phyloP scores from a whole-genome alignment of 2,113 vertebrate species.

The Colius striatus region DNA sequence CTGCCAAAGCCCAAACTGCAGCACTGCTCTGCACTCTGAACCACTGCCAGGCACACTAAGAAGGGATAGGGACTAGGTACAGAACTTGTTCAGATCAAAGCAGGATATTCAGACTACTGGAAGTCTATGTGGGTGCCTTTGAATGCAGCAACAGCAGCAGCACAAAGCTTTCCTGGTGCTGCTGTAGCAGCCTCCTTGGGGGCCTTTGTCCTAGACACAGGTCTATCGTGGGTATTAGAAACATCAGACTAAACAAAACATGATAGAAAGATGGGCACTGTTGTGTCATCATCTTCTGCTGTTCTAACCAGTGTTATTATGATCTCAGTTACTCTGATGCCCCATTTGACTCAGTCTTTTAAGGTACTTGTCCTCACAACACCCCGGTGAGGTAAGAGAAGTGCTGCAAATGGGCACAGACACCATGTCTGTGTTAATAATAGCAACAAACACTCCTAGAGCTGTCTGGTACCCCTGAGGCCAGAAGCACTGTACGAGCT shows the following conservation, averaged over 20 bases:
- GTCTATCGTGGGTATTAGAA: not conserved
- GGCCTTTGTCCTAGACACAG: not conserved
- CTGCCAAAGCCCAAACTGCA: not conserved
- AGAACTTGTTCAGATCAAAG: not conserved
- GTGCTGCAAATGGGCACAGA: not conserved
- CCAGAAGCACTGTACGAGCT: not conserved
- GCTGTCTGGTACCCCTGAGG: not conserved
- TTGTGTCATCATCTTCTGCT: conserved; percentile 7
- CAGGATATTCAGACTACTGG: not conserved
- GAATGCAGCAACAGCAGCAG: not conserved
- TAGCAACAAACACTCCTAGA: not conserved
- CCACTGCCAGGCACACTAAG: not conserved
- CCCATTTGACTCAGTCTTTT: not conserved
- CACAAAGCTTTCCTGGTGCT: not conserved
- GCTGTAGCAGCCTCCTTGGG: not conserved
- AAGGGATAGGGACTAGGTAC: not conserved
- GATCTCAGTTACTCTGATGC: not conserved
- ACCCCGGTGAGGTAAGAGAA: not conserved
- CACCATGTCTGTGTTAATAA: not conserved
- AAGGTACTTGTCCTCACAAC: conserved; percentile 12
- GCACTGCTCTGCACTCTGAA: not conserved
- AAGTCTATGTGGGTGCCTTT: not conserved
- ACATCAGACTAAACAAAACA: not conserved
- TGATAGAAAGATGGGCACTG: not conserved
- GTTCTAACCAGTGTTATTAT: not conserved